A percentile compares a stretch with the other conserved stretches of the same genome.
Conservation (phyloP, 1,140 invertebrate species). For the Sitophilus oryzae region DNA sequence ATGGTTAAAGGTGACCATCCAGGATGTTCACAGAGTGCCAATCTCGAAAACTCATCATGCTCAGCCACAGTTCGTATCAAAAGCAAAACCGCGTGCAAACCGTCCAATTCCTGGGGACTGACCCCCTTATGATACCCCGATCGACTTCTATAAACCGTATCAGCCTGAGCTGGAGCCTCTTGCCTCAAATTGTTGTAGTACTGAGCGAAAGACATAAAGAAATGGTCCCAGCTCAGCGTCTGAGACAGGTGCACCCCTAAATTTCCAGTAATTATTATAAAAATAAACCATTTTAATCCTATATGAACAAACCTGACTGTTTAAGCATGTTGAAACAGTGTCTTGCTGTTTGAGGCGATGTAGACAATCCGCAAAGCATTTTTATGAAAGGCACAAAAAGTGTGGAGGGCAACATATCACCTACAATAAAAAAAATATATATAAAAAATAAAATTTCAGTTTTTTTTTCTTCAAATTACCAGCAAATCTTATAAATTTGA, state of each 20-base stretch:
- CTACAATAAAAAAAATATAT: constrained; percentile 11
- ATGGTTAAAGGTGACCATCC: constrained; percentile 76
- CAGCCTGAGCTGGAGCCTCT: constrained; percentile 56
- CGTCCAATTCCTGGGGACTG: constrained; percentile 79
- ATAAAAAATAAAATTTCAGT: not conserved
- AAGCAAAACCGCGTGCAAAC: constrained; percentile 72
- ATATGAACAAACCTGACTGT: constrained; percentile 49
- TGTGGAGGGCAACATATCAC: constrained; percentile 73
- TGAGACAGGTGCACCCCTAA: constrained; percentile 49
- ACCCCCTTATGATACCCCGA: constrained; percentile 59
- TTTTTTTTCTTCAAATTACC: constrained; percentile 38
- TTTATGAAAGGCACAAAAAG: constrained; percentile 82
- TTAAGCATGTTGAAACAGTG: constrained; percentile 85
- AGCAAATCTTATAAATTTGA: constrained; percentile 84
- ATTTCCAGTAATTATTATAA: constrained; percentile 41
- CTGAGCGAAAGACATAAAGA: constrained; percentile 76
- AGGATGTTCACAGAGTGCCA: constrained; percentile 78
- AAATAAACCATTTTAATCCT: not conserved
- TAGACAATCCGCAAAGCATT: constrained; percentile 78
- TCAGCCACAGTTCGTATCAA: constrained; percentile 71
- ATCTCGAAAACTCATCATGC: constrained; percentile 70
- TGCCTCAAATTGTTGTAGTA: constrained; percentile 65
- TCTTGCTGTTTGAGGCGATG: constrained; percentile 62
- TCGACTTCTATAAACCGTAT: constrained; percentile 59
- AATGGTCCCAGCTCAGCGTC: constrained; percentile 79